These are phyloP conservation scores for Thalassaphorura encarpata DNA, from an alignment of 1,140 invertebrate species.

Conservation along the genomic window DNA sequence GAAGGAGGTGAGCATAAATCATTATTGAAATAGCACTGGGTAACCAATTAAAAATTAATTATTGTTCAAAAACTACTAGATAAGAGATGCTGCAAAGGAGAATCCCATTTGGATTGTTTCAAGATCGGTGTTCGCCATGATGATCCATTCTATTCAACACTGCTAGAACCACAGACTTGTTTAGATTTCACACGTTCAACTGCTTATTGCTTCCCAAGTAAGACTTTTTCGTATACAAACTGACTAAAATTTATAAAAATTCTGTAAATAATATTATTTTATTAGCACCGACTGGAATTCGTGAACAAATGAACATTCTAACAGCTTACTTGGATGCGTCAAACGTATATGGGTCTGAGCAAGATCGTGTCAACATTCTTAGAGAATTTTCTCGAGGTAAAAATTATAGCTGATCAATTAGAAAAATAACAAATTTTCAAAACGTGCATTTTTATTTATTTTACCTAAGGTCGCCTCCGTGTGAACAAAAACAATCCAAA, in stretches of 20 bases:
- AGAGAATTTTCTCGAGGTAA: slow-evolving; percentile 58
- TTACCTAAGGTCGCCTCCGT: slow-evolving; percentile 7
- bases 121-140: slow-evolving; percentile 75
- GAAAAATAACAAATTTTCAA: too few relatives aligned
- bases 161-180: slow-evolving; percentile 54
- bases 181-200: slow-evolving; percentile 73
- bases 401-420: too few relatives aligned
- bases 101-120: slow-evolving; percentile 69
- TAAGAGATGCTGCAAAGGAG: too few relatives aligned
- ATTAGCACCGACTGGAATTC: slow-evolving; percentile 23
- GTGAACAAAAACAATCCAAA: slow-evolving; percentile 6
- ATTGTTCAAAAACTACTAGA: too few relatives aligned
- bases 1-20: too few relatives aligned
- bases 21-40: too few relatives aligned
- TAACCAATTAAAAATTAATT: too few relatives aligned
- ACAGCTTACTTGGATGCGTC: slow-evolving; percentile 94
- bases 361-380: slow-evolving; percentile 65
- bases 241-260: not conserved
- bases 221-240: too few relatives aligned
- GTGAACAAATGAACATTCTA: slow-evolving; percentile 94
- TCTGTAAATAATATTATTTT: not conserved
- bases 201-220: slow-evolving; percentile 29
- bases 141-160: slow-evolving; percentile 69
- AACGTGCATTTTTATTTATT: too few relatives aligned
- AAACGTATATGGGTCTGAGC: slow-evolving; percentile 85